Percentiles rank a stretch among this genome's conserved stretches.
Evolutionary conservation across 1,140 invertebrate genomes (phyloP).

Genomic region (Pseudomyrmex dendroicus): DNA sequence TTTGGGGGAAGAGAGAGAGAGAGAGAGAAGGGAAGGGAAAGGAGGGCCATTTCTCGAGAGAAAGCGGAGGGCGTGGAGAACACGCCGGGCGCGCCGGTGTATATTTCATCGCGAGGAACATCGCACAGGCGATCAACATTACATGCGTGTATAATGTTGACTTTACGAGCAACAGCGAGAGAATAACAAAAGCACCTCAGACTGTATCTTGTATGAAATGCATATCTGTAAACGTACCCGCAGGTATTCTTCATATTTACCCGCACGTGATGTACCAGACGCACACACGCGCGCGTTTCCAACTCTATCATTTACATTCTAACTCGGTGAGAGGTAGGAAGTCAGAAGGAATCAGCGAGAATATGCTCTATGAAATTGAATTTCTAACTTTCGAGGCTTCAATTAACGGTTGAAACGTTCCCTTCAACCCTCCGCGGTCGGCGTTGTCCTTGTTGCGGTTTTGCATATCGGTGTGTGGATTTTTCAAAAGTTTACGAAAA

Average conservation of each 20-base stretch:
- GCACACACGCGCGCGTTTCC: neutral
- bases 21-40: no score
- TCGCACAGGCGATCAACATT: conserved; percentile 34
- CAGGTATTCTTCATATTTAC: conserved; percentile 48
- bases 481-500: no score
- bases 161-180: conserved; percentile 36
- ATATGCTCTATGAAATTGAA: conserved; percentile 22
- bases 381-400: neutral
- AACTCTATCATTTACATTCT: conserved; percentile 36
- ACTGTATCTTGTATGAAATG: conserved; percentile 43
- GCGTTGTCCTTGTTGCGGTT: no score
- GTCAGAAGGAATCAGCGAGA: neutral
- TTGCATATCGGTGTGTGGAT: no score
- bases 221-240: conserved; percentile 24
- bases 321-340: neutral
- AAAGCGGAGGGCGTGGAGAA: neutral
- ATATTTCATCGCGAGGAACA: neutral
- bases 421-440: no score
- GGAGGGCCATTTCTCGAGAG: neutral
- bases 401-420: neutral
- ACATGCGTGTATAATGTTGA: conserved; percentile 44
- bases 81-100: neutral
- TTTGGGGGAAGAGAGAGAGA: neutral
- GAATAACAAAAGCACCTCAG: conserved; percentile 42
- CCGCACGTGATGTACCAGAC: neutral